phyloP scores from a whole-genome alignment of 2,797 vertebrate genomes.

The Poecile montanus region DNA sequence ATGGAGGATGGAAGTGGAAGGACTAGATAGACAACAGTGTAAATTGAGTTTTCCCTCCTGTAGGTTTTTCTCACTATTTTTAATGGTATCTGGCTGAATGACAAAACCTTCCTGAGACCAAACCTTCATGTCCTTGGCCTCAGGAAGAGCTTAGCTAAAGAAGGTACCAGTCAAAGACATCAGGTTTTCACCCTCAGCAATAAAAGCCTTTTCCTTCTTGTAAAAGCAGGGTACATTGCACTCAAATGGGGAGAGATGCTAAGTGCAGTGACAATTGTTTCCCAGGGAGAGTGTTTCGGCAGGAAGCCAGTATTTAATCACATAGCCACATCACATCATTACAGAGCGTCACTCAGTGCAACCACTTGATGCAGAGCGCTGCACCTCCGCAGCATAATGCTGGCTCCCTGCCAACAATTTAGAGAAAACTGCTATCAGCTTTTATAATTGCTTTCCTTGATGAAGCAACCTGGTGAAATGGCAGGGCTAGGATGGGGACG shows the following conservation, averaged over 20 bases:
- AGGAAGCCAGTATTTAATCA: constrained; percentile 74
- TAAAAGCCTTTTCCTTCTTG: constrained; percentile 13
- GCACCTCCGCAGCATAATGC: constrained; percentile 57
- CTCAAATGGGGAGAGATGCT: constrained; percentile 44
- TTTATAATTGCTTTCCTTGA: constrained; percentile 70
- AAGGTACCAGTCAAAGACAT: constrained; percentile 6
- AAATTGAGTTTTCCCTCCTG: neutral
- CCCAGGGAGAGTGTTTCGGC: constrained; percentile 60
- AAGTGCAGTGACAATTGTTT: constrained; percentile 69
- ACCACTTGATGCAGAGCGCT: constrained; percentile 62
- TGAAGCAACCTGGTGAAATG: constrained; percentile 30
- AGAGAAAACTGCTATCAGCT: constrained; percentile 57
- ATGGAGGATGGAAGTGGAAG: neutral
- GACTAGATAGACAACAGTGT: neutral
- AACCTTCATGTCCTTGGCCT: neutral
- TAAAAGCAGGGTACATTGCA: constrained; percentile 22
- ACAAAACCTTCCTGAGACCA: neutral
- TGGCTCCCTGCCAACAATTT: constrained; percentile 67
- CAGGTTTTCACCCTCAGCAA: neutral
- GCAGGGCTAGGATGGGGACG: neutral
- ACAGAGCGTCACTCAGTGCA: constrained; percentile 60
- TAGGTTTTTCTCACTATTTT: neutral
- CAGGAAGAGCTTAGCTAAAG: constrained; percentile 10
- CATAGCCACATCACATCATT: constrained; percentile 68
- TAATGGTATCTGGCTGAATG: neutral